Evolutionary conservation across 2,797 vertebrate genomes (phyloP).

Genomic region (Clarias platycephalus): DNA sequence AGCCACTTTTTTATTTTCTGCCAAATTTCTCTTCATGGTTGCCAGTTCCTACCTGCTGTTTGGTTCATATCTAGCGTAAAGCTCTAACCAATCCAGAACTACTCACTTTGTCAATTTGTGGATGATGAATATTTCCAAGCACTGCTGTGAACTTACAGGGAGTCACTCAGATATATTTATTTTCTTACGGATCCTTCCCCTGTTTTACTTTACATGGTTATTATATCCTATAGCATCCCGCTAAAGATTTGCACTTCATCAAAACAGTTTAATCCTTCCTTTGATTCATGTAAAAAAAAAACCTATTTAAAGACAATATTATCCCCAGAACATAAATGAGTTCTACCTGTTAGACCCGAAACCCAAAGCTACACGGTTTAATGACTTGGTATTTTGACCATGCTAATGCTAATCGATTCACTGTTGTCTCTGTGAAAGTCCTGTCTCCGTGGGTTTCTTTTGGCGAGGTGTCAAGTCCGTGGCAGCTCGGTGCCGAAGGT

Average conservation of each 20-base stretch:
- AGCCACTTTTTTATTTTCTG: not conserved
- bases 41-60: slow-evolving; percentile 19
- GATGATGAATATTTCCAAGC: not conserved
- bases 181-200: not conserved
- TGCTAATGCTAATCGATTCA: slow-evolving; percentile 39
- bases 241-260: not conserved
- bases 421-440: slow-evolving; percentile 43
- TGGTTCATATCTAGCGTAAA: slow-evolving; percentile 7
- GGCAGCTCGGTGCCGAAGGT: slow-evolving; percentile 52
- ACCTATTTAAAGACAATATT: not conserved
- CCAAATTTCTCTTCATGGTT: slow-evolving; percentile 6
- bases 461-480: slow-evolving; percentile 53
- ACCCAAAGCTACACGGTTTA: slow-evolving; percentile 30
- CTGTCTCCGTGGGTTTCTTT: slow-evolving; percentile 34
- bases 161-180: not conserved
- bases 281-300: not conserved
- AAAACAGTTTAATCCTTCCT: not conserved
- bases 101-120: not conserved
- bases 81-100: slow-evolving; percentile 7
- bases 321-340: slow-evolving; percentile 1
- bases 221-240: not conserved
- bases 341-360: slow-evolving; percentile 9
- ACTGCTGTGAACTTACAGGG: not conserved
- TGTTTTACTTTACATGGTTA: not conserved
- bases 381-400: slow-evolving; percentile 31